Evolutionary conservation across 2,888 invertebrate species (phyloP).

Genomic region (Ashinkailepas kermadecensis): DNA sequence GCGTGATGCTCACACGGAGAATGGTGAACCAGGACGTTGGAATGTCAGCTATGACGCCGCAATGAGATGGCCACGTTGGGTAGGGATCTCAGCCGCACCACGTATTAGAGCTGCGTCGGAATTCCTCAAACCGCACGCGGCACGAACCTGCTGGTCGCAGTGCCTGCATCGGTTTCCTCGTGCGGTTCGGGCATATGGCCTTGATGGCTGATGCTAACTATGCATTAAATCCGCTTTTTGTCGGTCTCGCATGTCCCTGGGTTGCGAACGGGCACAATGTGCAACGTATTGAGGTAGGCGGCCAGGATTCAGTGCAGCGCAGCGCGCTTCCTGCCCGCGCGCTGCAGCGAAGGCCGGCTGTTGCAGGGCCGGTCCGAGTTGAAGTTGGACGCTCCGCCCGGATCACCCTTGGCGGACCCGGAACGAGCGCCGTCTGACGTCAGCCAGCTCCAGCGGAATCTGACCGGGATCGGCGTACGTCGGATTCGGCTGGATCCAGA

Average conservation of each 20-base stretch:
- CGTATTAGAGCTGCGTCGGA: not conserved
- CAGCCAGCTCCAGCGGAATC: too few species aligned
- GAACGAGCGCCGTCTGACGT: too few species aligned
- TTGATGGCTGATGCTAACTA: slow-evolving; percentile 19
- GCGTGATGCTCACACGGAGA: too few species aligned
- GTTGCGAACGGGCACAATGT: not conserved
- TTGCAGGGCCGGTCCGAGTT: too few species aligned
- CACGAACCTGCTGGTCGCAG: not conserved
- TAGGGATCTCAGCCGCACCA: too few species aligned
- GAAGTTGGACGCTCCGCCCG: too few species aligned
- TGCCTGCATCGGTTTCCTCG: not conserved
- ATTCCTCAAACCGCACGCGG: not conserved
- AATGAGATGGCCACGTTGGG: too few species aligned
- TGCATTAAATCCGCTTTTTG: slow-evolving; percentile 19
- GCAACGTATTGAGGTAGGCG: slow-evolving; percentile 22
- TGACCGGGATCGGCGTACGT: too few species aligned
- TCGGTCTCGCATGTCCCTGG: slow-evolving; percentile 15
- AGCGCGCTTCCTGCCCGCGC: slow-evolving; percentile 2
- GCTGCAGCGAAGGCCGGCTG: slow-evolving; percentile 9
- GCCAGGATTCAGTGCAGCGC: slow-evolving; percentile 8
- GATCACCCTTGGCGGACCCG: too few species aligned
- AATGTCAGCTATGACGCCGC: too few species aligned
- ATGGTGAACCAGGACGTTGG: too few species aligned
- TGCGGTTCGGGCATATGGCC: not conserved
- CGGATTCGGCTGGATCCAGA: too few species aligned